Evolutionary conservation across 64 coral and sea anemone genomes (phyloP).

Genomic region (Stichodactyla helianthus): DNA sequence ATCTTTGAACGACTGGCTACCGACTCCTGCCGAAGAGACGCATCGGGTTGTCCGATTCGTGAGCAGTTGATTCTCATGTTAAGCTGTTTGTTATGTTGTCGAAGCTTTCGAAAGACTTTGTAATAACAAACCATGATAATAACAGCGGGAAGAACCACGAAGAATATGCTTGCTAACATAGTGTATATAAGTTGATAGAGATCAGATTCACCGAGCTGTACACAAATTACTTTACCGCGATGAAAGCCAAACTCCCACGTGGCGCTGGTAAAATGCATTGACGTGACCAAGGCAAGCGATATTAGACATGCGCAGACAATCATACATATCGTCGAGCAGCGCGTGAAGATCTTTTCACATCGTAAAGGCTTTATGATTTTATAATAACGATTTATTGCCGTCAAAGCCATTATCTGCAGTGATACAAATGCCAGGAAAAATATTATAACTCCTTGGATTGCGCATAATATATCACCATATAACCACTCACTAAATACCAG

Average conservation of each 20-base stretch:
- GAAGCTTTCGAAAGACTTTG: slow-evolving; percentile 58
- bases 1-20: slow-evolving; percentile 22
- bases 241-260: slow-evolving; percentile 50
- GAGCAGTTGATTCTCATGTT: slow-evolving; percentile 4
- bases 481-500: slow-evolving; percentile 60
- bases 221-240: slow-evolving; percentile 76
- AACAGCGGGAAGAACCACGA: slow-evolving; percentile 63
- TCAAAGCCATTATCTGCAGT: slow-evolving; percentile 76
- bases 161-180: slow-evolving; percentile 46
- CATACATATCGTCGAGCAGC: slow-evolving; percentile 41
- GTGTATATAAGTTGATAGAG: slow-evolving; percentile 52
- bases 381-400: slow-evolving; percentile 73
- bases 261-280: background rate
- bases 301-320: slow-evolving; percentile 35
- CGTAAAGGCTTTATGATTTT: slow-evolving; percentile 40
- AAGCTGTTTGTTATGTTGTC: slow-evolving; percentile 37
- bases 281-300: slow-evolving; percentile 9
- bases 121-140: slow-evolving; percentile 69
- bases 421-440: slow-evolving; percentile 75
- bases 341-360: slow-evolving; percentile 65
- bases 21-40: slow-evolving; percentile 1
- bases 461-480: slow-evolving; percentile 40
- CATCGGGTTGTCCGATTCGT: background rate
- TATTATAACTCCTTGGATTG: slow-evolving; percentile 57
- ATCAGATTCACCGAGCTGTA: slow-evolving; percentile 17